Base-by-base conservation (phyloP, 2,888 invertebrate genomes). In the Phaonia tiefii region DNA sequence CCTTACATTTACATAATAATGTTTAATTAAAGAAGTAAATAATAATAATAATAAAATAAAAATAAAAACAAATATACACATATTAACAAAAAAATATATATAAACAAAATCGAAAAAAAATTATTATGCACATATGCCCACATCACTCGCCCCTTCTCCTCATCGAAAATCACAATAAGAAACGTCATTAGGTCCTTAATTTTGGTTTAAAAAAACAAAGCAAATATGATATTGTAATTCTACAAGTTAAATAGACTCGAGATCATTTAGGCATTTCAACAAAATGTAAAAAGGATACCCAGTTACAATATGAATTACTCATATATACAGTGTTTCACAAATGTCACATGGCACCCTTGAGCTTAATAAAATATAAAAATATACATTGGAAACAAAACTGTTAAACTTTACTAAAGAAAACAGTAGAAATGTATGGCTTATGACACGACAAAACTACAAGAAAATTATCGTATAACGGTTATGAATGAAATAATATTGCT, bases 211-310 rank as follows among this genome's bases (percentile, higher is more conserved):
- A 25, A 49, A 49, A 51, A 58, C n/a, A 58, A 58, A 58, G 31
- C 58, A 31, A 31, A 58, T 2, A 58, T 58, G 25, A 56, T 70
- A 51, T 13, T 26, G 4, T 49, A 49, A 77, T 60, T 77, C 54
- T 44, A 20, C 17, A 71, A 67, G 1, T 58, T 15, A 56, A 74
- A 71, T 49, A 63, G 31, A 42, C 39, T 67, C 46, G 37, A 31
- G 31, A 75, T 54, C 49, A 65, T 73, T 80, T 76, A 56, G 49
- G 31, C 65, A 65, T 72, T 75, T 75, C 67, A 31, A 31, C 31
- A 74, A 63, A 31, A 31, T 31, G 3, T 31, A 31, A 31, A 54
- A 54, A 11, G 8, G 2, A 56, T 11, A 25, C 25, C 25, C 22
- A 56, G 13, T 25, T 25, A 56, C 10, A 54, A 26, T 11, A 58